A percentile compares a stretch with the other conserved stretches of the same genome.
These are phyloP conservation scores for Epinephelus lanceolatus DNA, from an alignment of 2,113 vertebrate genomes.

Conservation along the genomic window DNA sequence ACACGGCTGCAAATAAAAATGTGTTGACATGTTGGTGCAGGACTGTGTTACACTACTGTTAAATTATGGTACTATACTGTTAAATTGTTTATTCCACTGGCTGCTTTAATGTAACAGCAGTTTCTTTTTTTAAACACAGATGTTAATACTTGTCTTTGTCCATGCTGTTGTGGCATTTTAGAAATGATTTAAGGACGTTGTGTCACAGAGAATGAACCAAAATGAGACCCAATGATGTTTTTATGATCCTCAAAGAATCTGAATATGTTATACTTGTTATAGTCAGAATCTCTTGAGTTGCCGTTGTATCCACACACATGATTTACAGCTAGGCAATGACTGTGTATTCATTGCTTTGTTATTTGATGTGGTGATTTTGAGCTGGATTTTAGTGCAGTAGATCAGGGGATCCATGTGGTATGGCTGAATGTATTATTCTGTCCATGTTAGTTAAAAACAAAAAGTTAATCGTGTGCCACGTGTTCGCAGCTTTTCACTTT, in stretches of 20 bases:
- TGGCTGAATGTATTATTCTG: slow-evolving; percentile 38
- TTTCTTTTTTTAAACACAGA: slow-evolving; percentile 23
- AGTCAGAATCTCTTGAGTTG: background rate
- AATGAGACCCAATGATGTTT: slow-evolving; percentile 22
- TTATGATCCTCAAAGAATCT: background rate
- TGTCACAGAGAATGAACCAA: slow-evolving; percentile 6
- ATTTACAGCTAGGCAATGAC: slow-evolving; percentile 3
- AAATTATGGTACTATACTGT: slow-evolving; percentile 55
- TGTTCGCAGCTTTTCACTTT: slow-evolving; percentile 31
- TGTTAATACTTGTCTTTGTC: slow-evolving; percentile 28
- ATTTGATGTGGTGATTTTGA: slow-evolving; percentile 4
- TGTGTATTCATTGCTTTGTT: slow-evolving; percentile 13
- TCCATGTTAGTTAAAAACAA: slow-evolving; percentile 13
- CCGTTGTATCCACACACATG: background rate
- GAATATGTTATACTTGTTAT: slow-evolving; percentile 16
- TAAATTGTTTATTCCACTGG: slow-evolving; percentile 43
- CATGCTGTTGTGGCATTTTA: slow-evolving; percentile 34
- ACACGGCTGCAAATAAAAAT: slow-evolving; percentile 45
- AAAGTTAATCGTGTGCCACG: slow-evolving; percentile 13
- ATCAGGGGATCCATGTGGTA: slow-evolving; percentile 12
- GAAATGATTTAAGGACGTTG: slow-evolving; percentile 25
- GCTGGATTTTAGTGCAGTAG: slow-evolving; percentile 16
- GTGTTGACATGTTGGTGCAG: slow-evolving; percentile 7
- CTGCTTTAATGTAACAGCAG: slow-evolving; percentile 40
- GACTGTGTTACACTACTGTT: slow-evolving; percentile 39